Evolutionary conservation across 1,140 invertebrate genomes (phyloP).

Genomic region (Sitophilus oryzae): DNA sequence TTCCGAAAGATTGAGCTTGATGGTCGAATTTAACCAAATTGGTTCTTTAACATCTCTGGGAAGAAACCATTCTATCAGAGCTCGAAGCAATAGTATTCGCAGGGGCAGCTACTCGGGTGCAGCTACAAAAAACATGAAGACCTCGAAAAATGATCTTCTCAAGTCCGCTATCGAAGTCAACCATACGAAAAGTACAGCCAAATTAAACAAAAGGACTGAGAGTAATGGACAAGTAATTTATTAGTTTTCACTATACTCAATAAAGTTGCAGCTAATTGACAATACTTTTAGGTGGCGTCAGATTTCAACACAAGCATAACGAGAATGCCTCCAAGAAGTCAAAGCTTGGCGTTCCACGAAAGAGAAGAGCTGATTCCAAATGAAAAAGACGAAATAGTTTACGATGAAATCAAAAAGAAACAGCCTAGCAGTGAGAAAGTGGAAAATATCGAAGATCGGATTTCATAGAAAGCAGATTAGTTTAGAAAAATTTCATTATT

Average conservation of each 20-base stretch:
- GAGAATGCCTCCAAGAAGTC: constrained; percentile 27
- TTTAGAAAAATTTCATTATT: too few relatives aligned
- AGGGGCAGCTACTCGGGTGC: constrained; percentile 45
- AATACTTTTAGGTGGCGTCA: constrained; percentile 22
- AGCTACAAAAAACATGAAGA: constrained; percentile 35
- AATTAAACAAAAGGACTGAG: constrained; percentile 16
- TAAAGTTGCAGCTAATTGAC: neutral
- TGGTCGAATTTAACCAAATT: constrained; percentile 66
- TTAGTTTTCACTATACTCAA: neutral
- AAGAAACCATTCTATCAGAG: constrained; percentile 45
- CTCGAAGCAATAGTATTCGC: constrained; percentile 48
- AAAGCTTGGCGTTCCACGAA: constrained; percentile 25
- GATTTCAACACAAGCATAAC: constrained; percentile 22
- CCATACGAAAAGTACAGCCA: constrained; percentile 39
- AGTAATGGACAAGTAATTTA: constrained; percentile 13
- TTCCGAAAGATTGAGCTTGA: constrained; percentile 60
- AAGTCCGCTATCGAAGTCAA: constrained; percentile 60
- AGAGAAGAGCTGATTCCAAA: constrained; percentile 31
- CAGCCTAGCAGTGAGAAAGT: neutral
- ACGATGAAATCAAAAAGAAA: constrained; percentile 31
- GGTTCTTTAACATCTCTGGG: constrained; percentile 63
- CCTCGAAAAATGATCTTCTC: constrained; percentile 59
- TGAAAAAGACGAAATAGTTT: constrained; percentile 39
- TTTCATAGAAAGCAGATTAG: neutral
- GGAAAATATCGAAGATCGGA: too few relatives aligned